These are phyloP conservation scores for Merluccius polli DNA, from an alignment of 2,797 vertebrate species.

Conservation along the genomic window DNA sequence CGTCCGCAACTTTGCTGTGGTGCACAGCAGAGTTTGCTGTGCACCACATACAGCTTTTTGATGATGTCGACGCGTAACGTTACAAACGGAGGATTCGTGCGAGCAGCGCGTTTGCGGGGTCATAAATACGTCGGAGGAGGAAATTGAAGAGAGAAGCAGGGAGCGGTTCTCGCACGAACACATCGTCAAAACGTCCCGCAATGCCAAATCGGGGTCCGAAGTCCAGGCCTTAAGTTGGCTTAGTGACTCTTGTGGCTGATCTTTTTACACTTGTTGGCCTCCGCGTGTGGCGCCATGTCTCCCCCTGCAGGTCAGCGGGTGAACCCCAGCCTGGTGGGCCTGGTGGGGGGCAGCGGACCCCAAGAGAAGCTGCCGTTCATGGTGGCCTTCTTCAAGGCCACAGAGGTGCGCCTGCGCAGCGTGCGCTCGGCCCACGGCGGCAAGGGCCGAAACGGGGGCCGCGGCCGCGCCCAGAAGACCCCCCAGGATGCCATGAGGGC, in stretches of 20 bases:
- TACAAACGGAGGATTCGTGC: too few relatives aligned
- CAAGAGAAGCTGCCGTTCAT: slow-evolving; percentile 94
- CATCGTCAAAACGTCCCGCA: too few relatives aligned
- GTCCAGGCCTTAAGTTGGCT: neutral
- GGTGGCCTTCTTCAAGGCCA: slow-evolving; percentile 94
- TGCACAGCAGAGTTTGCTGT: too few relatives aligned
- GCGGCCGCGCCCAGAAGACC: slow-evolving; percentile 82
- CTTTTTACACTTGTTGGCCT: neutral
- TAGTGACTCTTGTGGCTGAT: neutral
- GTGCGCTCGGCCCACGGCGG: slow-evolving; percentile 77
- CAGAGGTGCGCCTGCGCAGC: slow-evolving; percentile 86
- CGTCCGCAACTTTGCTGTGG: too few relatives aligned
- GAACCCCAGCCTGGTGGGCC: slow-evolving; percentile 80
- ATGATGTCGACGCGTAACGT: too few relatives aligned
- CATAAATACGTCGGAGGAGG: too few relatives aligned
- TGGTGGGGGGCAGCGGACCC: slow-evolving; percentile 78
- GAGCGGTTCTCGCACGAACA: too few relatives aligned
- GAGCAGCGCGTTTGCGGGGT: too few relatives aligned
- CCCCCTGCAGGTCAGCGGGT: slow-evolving; percentile 80
- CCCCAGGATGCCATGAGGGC: slow-evolving; percentile 84
- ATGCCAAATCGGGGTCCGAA: neutral
- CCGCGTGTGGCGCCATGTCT: slow-evolving; percentile 19
- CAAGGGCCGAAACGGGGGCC: slow-evolving; percentile 84
- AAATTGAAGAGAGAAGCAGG: too few relatives aligned
- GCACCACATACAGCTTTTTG: too few relatives aligned